Evolutionary conservation across 2,113 vertebrate species (phyloP).

Genomic region (Hiodon tergisus): DNA sequence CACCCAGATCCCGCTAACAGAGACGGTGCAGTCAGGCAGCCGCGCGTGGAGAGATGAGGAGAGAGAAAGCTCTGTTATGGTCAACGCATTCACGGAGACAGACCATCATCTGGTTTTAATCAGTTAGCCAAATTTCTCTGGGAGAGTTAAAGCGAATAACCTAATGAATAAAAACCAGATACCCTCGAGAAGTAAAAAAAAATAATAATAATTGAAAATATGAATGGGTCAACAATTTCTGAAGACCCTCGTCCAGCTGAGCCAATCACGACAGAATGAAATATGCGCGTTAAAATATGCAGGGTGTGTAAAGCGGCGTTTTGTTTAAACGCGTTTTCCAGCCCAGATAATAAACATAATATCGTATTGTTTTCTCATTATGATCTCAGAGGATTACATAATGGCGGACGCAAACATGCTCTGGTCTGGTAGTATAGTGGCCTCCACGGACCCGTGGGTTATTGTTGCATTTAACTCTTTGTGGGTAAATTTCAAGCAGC

Average conservation of each 20-base stretch:
- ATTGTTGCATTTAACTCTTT: background rate
- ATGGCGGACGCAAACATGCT: conserved; percentile 31
- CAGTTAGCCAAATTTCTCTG: conserved; percentile 33
- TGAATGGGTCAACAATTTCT: too few relatives aligned
- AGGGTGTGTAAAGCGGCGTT: conserved; percentile 37
- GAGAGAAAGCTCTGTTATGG: background rate
- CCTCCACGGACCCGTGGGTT: background rate
- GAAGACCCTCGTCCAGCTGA: background rate
- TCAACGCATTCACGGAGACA: conserved; percentile 1
- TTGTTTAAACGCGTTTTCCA: conserved; percentile 54
- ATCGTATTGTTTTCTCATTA: conserved; percentile 53
- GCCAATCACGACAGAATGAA: conserved; percentile 24
- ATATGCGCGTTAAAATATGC: conserved; percentile 21
- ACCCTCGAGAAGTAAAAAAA: too few relatives aligned
- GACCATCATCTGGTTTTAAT: conserved; percentile 55
- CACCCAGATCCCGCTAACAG: conserved; percentile 45
- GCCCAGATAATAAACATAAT: conserved; percentile 57
- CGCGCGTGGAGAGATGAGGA: conserved; percentile 11
- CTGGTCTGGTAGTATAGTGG: conserved; percentile 20
- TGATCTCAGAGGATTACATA: conserved; percentile 51
- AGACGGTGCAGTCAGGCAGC: conserved; percentile 29
- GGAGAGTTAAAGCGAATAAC: conserved; percentile 37
- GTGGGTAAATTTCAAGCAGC: background rate
- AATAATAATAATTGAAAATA: too few relatives aligned
- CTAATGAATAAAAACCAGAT: conserved; percentile 33